Base-by-base conservation (phyloP, 2,797 vertebrate species). In the Tiaroga cobitis region DNA sequence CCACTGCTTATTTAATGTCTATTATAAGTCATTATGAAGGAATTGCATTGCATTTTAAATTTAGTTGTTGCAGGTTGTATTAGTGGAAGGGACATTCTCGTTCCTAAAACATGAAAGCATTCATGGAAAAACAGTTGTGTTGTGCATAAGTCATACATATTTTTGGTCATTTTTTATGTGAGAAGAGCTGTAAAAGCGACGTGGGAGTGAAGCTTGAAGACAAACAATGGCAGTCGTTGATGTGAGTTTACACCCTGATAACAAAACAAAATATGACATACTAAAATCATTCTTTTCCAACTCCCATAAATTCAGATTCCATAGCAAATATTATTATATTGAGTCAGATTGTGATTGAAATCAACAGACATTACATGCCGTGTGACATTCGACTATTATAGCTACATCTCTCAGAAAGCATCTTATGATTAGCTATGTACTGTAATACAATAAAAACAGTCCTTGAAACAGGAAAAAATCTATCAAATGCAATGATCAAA, bases 231-330 rank as follows among this genome's bases (percentile, higher is more conserved):
- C 8, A 3, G 15, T 16, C n/a, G 18, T 1, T 61, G 54, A 41
- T 9, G 3, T 39, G 32, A 43, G 76, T 63, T 29, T 11, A 79
- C 76, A 65, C 77, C 77, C 59, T 63, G 77, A 79, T 65, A 65
- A 63, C 3, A 11, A 46, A 46, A 37, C 5, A 37, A 78, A 63
- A 43, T 26, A 9, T 78, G 49, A 59, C 13, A 2, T 39, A 11
- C 10, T 29, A 41, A 78, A 61, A 41, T 63, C 2, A 41, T 29
- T 63, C 0, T 26, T 43, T 43, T 63, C 24, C 56, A 41, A 43
- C 59, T 29, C 59, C 77, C 34, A 61, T 78, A 11, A 6, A 43
- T 61, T 78, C 24, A 43, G 37, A 61, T 61, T 61, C 34, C 54
- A 11, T 63, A 26, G 24, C 1, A 29, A 39, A 39, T 59, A 39